Conservation (phyloP, 1,140 invertebrate genomes). For the Paraescarpia echinospica region DNA sequence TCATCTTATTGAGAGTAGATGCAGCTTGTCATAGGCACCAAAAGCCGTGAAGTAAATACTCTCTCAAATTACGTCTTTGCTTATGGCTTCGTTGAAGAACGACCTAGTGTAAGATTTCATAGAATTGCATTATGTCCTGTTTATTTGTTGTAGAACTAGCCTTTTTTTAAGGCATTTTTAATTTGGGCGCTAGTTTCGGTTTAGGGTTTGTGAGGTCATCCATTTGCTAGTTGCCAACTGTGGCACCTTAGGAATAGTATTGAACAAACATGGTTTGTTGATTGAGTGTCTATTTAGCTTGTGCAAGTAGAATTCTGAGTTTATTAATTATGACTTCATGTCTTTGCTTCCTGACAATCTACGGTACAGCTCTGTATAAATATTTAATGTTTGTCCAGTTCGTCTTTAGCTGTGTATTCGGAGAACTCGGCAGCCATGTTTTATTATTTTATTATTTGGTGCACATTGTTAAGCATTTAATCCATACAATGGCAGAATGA, state of each 20-base stretch:
- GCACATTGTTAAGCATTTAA: not conserved
- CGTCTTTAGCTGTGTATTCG: not conserved
- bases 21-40: not conserved
- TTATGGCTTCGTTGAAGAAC: not conserved
- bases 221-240: not conserved
- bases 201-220: not conserved
- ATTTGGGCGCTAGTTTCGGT: not conserved
- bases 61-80: not conserved
- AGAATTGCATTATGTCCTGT: not conserved
- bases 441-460: not conserved
- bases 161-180: not conserved
- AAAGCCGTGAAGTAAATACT: not conserved
- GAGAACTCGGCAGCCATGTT: not conserved
- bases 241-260: not conserved
- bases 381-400: not conserved
- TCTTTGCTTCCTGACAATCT: not conserved
- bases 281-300: not conserved
- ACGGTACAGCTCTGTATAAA: not conserved
- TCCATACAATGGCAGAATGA: not conserved
- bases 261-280: not conserved
- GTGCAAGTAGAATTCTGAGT: not conserved
- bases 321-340: not conserved
- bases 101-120: not conserved
- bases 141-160: not conserved
- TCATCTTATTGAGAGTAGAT: not conserved